Evolutionary conservation across 2,888 invertebrate genomes (phyloP), one percentile per base, ranked within the genome.

Genomic region (Parapristionchus giblindavisi): DNA sequence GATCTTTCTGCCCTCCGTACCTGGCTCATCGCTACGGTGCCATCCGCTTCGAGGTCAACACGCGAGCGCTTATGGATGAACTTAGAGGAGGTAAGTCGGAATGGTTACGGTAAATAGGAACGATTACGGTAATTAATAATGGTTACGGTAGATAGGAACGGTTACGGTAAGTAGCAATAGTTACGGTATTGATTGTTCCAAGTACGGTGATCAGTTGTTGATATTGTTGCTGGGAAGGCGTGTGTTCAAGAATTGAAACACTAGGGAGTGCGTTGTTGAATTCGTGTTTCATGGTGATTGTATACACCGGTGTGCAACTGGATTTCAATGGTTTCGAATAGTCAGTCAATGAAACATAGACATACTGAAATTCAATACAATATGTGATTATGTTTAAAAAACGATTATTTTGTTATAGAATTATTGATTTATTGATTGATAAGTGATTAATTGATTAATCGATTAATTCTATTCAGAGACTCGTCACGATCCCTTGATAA

Each of bases 401-500:
- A n/a, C n/a, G n/a, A n/a, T n/a, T n/a, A n/a, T n/a, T n/a, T n/a
- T n/a, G n/a, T 65, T 40, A 40, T 65, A 65, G 36, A 65, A 38
- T 38, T 24, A 24, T n/a, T n/a, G 14, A n/a, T 56, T 56, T 56
- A 17, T n/a, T 56, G n/a, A n/a, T 56, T 14, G 17, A 43, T 17
- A 43, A 43, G 17, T 43, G 17, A 11, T 14, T 43, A 43, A 43
- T 43, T 43, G 8, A 43, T 43, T 43, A 11, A 43, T 56, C 8
- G 8, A 29, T 21, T 3, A 8, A 17, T 24, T 65, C 34, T 4
- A 60, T 58, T 40, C 66, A 77, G 77, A 80, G 27, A 2, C 66
- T 54, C 38, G 36, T 3, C 77, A 68, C 48, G 63, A 65, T 21
- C 60, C 24, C 1, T 51, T 72, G 52, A 75, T 80, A 38, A 76